phyloP scores from a whole-genome alignment of 2,888 invertebrate genomes.

The Lathronympha strigana region DNA sequence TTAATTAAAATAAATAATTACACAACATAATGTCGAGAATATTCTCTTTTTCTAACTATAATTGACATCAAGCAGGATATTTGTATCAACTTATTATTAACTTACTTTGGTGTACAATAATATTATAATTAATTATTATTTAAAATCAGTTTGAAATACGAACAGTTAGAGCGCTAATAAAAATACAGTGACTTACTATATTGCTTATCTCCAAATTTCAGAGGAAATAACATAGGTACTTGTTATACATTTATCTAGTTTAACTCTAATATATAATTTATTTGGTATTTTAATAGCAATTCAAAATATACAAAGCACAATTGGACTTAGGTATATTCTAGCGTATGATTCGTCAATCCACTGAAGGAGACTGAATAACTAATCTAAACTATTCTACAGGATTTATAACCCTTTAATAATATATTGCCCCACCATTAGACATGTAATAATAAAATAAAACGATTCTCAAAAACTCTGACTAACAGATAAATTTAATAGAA shows the following conservation, averaged over 20 bases:
- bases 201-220: constrained; percentile 23
- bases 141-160: constrained; percentile 25
- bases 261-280: constrained; percentile 50
- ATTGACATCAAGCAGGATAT: constrained; percentile 81
- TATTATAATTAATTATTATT: constrained; percentile 46
- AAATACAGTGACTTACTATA: constrained; percentile 27
- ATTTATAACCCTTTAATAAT: constrained; percentile 68
- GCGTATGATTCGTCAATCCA: constrained; percentile 80
- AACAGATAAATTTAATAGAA: constrained; percentile 51
- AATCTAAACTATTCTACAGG: constrained; percentile 53
- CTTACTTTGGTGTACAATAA: constrained; percentile 64
- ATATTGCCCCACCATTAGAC: constrained; percentile 69
- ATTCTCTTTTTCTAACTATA: constrained; percentile 68
- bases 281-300: constrained; percentile 71
- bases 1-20: constrained; percentile 53
- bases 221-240: constrained; percentile 18
- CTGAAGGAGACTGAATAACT: constrained; percentile 62
- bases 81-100: constrained; percentile 56
- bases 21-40: constrained; percentile 56
- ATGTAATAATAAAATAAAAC: constrained; percentile 52
- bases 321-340: constrained; percentile 83
- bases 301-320: constrained; percentile 76
- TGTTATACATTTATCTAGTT: constrained; percentile 34
- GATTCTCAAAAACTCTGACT: constrained; percentile 45
- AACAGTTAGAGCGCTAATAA: constrained; percentile 12